These are phyloP conservation scores for Acanthococcus lagerstroemiae DNA, from an alignment of 2,888 invertebrate genomes.

Conservation along the genomic window DNA sequence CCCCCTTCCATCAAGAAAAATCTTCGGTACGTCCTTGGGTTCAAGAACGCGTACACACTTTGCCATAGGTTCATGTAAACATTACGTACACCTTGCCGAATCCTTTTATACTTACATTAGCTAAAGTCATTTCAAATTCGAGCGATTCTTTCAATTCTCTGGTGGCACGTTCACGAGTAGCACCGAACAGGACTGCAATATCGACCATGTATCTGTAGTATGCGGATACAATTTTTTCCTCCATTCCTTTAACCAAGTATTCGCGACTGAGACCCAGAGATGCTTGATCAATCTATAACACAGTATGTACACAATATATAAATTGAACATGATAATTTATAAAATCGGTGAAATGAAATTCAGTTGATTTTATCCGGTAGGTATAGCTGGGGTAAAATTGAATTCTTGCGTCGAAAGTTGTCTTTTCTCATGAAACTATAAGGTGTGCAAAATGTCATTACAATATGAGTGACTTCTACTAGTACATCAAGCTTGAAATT, in stretches of 20 bases:
- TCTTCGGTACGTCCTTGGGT: neutral
- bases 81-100: too few species aligned
- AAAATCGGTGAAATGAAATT: neutral
- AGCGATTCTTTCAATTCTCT: slow-evolving; percentile 67
- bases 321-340: neutral
- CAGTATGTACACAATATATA: neutral
- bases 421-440: neutral
- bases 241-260: slow-evolving; percentile 70
- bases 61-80: neutral
- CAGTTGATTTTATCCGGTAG: too few species aligned
- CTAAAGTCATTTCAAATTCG: slow-evolving; percentile 78
- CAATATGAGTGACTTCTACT: too few species aligned
- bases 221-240: slow-evolving; percentile 73
- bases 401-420: neutral
- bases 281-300: slow-evolving; percentile 69
- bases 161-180: slow-evolving; percentile 55
- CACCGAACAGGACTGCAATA: slow-evolving; percentile 75
- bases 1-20: too few species aligned
- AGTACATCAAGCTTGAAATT: too few species aligned
- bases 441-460: neutral
- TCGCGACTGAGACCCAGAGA: slow-evolving; percentile 73
- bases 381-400: too few species aligned
- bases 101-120: slow-evolving; percentile 82
- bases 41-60: neutral
- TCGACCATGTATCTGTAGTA: slow-evolving; percentile 82